Base-by-base conservation (phyloP, 2,888 invertebrate genomes). In the Cynaeus angustus region DNA sequence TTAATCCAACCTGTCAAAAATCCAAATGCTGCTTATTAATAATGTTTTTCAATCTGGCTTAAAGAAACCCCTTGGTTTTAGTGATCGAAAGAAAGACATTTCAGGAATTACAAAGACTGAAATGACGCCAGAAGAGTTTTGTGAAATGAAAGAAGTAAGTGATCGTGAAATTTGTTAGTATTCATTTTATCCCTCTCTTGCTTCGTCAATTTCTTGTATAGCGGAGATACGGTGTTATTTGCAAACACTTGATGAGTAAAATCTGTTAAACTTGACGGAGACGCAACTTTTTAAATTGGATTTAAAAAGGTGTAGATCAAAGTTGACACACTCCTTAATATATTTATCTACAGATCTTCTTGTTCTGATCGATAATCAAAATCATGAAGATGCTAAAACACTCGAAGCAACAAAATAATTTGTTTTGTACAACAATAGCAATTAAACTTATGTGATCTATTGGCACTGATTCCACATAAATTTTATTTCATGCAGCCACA, bases 1-100 rank as follows among this genome's bases (percentile, higher is more conserved):
- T 71, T 73, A 58, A 58, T 59, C 46, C 14, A n/a, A 64, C 28
- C 30, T 37, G 56, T 66, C 66, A 56, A 28, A 65, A 56, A 56
- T 66, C 21, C 16, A 16, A 10, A 28, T 28, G 48, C 26, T 28
- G 48, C 28, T 10, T 50, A 46, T 46, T 46, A 28, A 50, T 50
- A 50, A 50, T 26, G 28, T 3, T 50, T 28, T 21, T 9, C 12
- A 21, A 8, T 50, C 48, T 10, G 8, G 21, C 28, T 50, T 10
- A 21, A 46, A 9, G 13, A 46, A 46, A 46, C 9, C 13, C 46
- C n/a, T n/a, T 14, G 16, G 13, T 21, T 46, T 21, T 16, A 12
- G 14, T 12, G 37, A 14, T 21, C 12, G 53, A 37, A 12, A 8
- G 14, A 10, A 50, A 12, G 16, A 30, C 28, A 10, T 50, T 30